Evolutionary conservation across 2,113 vertebrate species (phyloP).

Genomic region (Pimephales promelas): DNA sequence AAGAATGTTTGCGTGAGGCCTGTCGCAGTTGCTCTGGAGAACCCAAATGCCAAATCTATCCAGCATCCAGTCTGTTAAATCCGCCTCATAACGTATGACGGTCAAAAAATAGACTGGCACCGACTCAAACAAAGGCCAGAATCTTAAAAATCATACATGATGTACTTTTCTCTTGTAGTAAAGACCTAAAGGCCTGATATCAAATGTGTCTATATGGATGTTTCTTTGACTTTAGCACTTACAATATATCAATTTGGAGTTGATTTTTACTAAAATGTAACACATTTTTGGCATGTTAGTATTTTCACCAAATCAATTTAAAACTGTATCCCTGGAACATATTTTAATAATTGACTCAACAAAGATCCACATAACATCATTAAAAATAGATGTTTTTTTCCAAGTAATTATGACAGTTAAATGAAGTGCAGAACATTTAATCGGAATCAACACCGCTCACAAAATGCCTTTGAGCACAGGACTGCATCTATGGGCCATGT

Average conservation of each 20-base stretch:
- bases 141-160: slow-evolving; percentile 13
- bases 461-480: not conserved
- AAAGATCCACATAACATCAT: not conserved
- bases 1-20: not conserved
- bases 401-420: not conserved
- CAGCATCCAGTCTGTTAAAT: slow-evolving; percentile 48
- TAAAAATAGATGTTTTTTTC: not conserved
- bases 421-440: not conserved
- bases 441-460: not conserved
- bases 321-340: not conserved
- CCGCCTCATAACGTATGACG: slow-evolving; percentile 1
- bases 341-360: slow-evolving; percentile 10
- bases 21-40: slow-evolving; percentile 14
- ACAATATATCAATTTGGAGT: not conserved
- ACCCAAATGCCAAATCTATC: slow-evolving; percentile 37
- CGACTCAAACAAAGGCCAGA: not conserved
- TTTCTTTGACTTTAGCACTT: not conserved
- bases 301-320: no score
- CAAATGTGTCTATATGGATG: not conserved
- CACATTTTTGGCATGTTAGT: no score
- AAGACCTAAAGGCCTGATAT: not conserved
- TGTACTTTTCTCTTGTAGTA: not conserved
- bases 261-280: no score
- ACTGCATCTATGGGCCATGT: not conserved
- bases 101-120: slow-evolving; percentile 58